Evolutionary conservation across 2,888 invertebrate genomes (phyloP), one percentile per base, ranked within the genome.

Genomic region (Drosophila koepferae): DNA sequence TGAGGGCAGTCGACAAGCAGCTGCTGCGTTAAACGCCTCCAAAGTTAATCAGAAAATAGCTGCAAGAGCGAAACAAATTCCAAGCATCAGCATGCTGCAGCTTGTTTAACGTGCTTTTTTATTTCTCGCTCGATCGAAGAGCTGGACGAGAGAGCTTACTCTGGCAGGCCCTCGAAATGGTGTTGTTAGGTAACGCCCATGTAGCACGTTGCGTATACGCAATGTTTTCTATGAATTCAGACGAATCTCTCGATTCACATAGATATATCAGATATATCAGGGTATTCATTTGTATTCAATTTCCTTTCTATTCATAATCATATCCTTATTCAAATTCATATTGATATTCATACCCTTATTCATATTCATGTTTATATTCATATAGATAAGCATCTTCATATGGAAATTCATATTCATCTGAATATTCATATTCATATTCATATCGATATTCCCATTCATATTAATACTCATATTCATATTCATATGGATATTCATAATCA

Each of bases 11-110:
- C 59, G 53, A 56, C 63, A 63, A 56, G 74, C 49, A 43, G 70
- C 64, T 55, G 31, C 34, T 31, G 16, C 16, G 44, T 16, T 20
- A 34, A 44, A 34, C 20, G 74, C 61, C 55, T 41, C 18, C 31
- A 41, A 56, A 56, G 40, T 56, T 56, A 56, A 56, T 56, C 55
- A 56, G 41, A 56, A 55, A 41, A 55, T 51, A 53, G 67, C 60
- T 53, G 55, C 55, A 38, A 36, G 36, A 48, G 56, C 20, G 34
- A 53, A 55, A 63, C 40, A 60, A 65, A 72, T 63, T 53, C 51
- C 61, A 72, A 63, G 41, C 65, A 53, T 68, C 61, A 72, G 69
- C 65, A 38, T 72, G 76, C 69, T 68, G 63, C 68, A 54, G 72
- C 63, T 68, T 79, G 71, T 64, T 66, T 9, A 49, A 49, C 28